phyloP scores from a whole-genome alignment of 1,140 invertebrate genomes.

The Diorhabda sublineata region DNA sequence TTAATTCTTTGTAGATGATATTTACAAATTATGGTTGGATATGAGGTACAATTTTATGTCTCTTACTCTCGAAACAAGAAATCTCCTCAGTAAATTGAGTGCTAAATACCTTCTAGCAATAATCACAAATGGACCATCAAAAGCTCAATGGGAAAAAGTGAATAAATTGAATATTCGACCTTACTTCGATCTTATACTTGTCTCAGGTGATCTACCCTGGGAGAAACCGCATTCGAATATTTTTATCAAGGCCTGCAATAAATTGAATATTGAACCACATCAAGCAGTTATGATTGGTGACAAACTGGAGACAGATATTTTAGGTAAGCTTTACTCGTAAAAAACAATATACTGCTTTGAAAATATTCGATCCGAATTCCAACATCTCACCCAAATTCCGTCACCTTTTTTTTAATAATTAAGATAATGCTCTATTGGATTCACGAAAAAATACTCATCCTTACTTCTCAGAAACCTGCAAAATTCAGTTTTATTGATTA shows the following conservation, averaged over 20 bases:
- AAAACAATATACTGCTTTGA: too few species aligned
- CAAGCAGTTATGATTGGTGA: slow-evolving; percentile 83
- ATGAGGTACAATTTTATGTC: slow-evolving; percentile 70
- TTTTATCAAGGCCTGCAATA: slow-evolving; percentile 70
- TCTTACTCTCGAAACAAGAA: slow-evolving; percentile 59
- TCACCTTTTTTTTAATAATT: neutral
- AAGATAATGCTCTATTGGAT: neutral
- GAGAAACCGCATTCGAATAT: slow-evolving; percentile 78
- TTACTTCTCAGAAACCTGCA: neutral
- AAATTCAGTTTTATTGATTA: neutral
- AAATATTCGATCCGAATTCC: too few species aligned
- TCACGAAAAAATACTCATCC: neutral
- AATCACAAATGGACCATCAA: slow-evolving; percentile 79
- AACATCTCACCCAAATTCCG: neutral
- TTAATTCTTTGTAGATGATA: slow-evolving; percentile 22
- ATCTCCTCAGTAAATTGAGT: slow-evolving; percentile 61
- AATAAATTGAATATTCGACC: slow-evolving; percentile 59
- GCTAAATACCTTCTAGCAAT: slow-evolving; percentile 69
- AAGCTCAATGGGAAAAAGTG: slow-evolving; percentile 83
- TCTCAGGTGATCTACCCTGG: slow-evolving; percentile 77
- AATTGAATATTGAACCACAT: slow-evolving; percentile 63
- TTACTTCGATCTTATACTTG: slow-evolving; percentile 74
- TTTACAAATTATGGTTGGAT: slow-evolving; percentile 71
- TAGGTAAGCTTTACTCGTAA: slow-evolving; percentile 50
- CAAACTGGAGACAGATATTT: slow-evolving; percentile 79